A percentile compares a stretch with the other conserved stretches of the same genome.
phyloP scores from a whole-genome alignment of 2,888 invertebrate genomes.

The Nemurella pictetii region DNA sequence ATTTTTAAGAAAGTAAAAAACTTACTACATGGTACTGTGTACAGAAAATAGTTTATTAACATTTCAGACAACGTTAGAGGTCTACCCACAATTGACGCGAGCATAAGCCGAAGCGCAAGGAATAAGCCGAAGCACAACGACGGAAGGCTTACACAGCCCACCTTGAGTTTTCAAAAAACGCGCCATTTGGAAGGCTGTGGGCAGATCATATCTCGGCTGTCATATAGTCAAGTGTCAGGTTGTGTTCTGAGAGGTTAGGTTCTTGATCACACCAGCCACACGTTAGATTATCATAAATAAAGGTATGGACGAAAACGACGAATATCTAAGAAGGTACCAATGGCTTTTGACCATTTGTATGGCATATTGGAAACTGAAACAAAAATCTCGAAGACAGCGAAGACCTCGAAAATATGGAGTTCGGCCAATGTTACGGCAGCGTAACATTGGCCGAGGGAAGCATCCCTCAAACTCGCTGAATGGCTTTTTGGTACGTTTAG shows the following conservation, averaged over 20 bases:
- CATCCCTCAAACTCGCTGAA: too few species aligned
- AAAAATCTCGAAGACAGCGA: neutral
- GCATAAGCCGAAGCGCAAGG: neutral
- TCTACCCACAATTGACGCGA: neutral
- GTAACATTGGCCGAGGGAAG: too few species aligned
- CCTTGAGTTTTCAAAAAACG: neutral
- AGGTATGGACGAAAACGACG: neutral
- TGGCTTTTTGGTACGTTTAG: too few species aligned
- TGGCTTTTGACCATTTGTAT: neutral
- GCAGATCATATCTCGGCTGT: neutral
- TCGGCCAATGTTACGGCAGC: neutral
- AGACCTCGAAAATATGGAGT: neutral
- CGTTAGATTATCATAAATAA: too few species aligned
- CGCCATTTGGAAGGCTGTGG: neutral
- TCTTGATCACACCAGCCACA: too few species aligned
- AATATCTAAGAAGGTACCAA: neutral
- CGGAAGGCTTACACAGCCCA: neutral
- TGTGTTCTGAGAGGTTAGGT: neutral
- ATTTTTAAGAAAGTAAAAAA: neutral
- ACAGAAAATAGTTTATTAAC: neutral
- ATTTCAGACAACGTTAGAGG: neutral
- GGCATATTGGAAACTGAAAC: neutral
- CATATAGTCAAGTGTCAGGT: neutral
- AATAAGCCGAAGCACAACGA: too few species aligned
- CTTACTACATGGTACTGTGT: neutral